phyloP scores from a whole-genome alignment of 64 coral and sea anemone genomes.

The Actinia equina region DNA sequence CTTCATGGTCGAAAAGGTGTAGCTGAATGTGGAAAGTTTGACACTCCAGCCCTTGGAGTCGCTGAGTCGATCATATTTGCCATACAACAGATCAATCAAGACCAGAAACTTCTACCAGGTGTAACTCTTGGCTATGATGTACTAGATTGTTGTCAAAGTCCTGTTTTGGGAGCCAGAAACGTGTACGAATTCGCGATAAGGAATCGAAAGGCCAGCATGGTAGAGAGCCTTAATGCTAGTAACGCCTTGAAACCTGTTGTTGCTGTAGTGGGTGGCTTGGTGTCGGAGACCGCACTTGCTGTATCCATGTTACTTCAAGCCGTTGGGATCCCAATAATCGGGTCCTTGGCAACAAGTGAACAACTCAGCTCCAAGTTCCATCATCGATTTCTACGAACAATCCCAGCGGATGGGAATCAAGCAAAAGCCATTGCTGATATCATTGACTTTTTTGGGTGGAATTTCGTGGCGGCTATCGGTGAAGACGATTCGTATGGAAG shows the following conservation, averaged over 20 bases:
- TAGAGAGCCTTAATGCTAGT: neutral
- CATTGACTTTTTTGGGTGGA: constrained; percentile 46
- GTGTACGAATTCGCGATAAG: neutral
- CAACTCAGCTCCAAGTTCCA: constrained; percentile 21
- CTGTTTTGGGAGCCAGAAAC: constrained; percentile 5
- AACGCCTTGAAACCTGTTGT: neutral
- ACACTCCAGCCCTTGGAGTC: constrained; percentile 14
- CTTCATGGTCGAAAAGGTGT: constrained; percentile 21
- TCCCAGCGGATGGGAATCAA: constrained; percentile 21
- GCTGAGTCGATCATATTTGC: constrained; percentile 25
- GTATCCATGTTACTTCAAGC: constrained; percentile 11
- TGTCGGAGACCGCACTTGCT: neutral
- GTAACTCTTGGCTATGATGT: constrained; percentile 3
- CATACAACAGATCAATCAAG: neutral
- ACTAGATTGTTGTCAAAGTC: constrained; percentile 25
- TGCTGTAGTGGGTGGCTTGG: constrained; percentile 19
- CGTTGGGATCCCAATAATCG: constrained; percentile 14
- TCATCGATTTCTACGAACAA: neutral
- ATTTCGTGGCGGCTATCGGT: constrained; percentile 51
- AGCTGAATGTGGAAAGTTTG: constrained; percentile 13
- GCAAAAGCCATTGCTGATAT: constrained; percentile 61
- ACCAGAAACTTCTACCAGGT: neutral
- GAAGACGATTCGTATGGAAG: constrained; percentile 20
- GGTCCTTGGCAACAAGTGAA: neutral
- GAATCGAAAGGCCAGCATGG: neutral